Conservation (phyloP, 1,140 invertebrate genomes). For the Magallana gigas region DNA sequence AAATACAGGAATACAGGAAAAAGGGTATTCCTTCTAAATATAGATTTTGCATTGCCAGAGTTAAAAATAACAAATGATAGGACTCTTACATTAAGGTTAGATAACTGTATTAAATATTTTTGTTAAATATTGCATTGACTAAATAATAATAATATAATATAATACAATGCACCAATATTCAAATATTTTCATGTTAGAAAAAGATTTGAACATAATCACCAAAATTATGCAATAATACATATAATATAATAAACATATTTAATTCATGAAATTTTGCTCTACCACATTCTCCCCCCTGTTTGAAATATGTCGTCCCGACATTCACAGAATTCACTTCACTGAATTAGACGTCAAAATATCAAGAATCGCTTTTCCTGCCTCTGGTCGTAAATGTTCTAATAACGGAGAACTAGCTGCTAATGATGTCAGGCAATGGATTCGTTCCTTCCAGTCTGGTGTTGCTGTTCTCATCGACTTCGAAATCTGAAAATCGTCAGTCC, state of each 20-base stretch:
- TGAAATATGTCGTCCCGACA: constrained; percentile 45
- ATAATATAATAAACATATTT: no score
- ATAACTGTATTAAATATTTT: no score
- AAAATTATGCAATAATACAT: constrained; percentile 11
- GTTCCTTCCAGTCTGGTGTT: constrained; percentile 25
- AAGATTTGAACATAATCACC: background rate
- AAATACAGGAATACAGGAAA: background rate
- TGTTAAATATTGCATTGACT: no score
- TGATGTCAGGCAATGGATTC: constrained; percentile 8
- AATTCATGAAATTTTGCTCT: constrained; percentile 8
- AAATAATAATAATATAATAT: background rate
- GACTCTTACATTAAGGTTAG: no score
- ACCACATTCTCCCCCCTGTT: constrained; percentile 42
- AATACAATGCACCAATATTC: background rate
- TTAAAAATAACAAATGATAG: background rate
- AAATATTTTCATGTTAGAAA: background rate
- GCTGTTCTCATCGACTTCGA: constrained; percentile 11
- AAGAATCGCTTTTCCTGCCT: constrained; percentile 36
- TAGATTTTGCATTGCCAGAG: background rate
- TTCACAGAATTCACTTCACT: background rate
- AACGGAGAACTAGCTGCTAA: constrained; percentile 13
- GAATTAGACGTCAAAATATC: constrained; percentile 42
- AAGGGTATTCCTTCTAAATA: background rate
- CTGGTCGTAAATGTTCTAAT: constrained; percentile 30
- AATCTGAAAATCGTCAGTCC: constrained; percentile 31